A percentile compares a stretch with the other conserved stretches of the same genome.
These are phyloP conservation scores for Plecotus auritus DNA, from an alignment of 2,113 vertebrate species.

Conservation along the genomic window DNA sequence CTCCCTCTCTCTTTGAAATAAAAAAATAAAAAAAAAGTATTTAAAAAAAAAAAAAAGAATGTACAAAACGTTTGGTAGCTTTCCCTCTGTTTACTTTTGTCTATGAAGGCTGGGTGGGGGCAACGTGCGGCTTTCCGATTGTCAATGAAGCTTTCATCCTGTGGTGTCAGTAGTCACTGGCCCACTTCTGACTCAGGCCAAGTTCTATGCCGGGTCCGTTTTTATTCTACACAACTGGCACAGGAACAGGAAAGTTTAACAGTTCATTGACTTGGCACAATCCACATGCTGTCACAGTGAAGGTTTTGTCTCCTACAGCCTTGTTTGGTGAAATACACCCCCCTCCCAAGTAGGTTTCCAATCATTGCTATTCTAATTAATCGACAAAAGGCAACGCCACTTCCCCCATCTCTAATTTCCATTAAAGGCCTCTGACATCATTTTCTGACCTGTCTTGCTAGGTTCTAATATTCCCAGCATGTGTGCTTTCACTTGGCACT, in stretches of 20 bases:
- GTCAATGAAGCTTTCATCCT: conserved; percentile 39
- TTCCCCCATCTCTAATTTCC: neutral
- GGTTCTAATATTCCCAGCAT: neutral
- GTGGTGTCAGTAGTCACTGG: conserved; percentile 47
- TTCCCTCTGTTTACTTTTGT: neutral
- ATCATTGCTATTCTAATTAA: conserved; percentile 40
- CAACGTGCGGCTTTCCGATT: neutral
- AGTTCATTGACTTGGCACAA: conserved; percentile 47
- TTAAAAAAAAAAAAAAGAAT: neutral
- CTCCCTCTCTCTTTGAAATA: too few relatives aligned
- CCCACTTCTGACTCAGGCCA: neutral
- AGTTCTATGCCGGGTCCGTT: conserved; percentile 48
- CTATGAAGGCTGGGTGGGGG: neutral
- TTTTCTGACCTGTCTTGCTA: neutral
- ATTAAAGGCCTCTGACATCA: neutral
- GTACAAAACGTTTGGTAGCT: neutral
- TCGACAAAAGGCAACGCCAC: neutral
- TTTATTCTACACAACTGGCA: conserved; percentile 25
- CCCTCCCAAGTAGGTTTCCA: conserved; percentile 40
- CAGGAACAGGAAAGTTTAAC: conserved; percentile 21
- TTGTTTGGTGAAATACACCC: neutral
- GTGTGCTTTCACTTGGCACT: neutral
- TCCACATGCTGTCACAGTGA: neutral
- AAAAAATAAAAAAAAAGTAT: too few relatives aligned
- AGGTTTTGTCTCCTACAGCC: neutral